Evolutionary conservation across 2,888 invertebrate genomes (phyloP), one percentile per base, ranked within the genome.

Genomic region (Cheilosia variabilis): DNA sequence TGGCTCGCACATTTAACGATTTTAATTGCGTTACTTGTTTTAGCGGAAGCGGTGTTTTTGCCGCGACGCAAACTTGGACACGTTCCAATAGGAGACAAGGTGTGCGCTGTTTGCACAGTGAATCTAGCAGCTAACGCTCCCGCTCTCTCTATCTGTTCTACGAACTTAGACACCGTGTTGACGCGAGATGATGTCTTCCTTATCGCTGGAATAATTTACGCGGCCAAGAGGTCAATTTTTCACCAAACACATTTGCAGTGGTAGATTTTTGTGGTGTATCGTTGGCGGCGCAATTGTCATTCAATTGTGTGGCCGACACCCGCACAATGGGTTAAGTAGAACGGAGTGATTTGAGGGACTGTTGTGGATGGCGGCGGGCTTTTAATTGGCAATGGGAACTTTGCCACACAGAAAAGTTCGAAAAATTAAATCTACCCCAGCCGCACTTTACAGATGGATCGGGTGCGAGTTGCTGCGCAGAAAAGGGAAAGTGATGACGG

Each of bases 211-310:
- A 17, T 50, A 63, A 47, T 69, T 69, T 24, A 31, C 52, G 34
- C 31, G 69, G 63, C 31, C 47, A 45, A 58, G 22, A 63, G 79
- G 63, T 79, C 65, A 79, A 75, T 69, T 73, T 77, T 53, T 19
- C 27, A 17, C 19, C 60, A 47, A 81, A 65, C 27, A 34, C 37
- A 78, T 69, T 41, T 57, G 41, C 1, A 47, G 22, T 13, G 41
- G 22, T 60, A 17, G 60, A 62, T 62, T 63, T 19, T 17, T 58
- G 24, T 60, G 66, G 45, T 37, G 31, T 2, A 9, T 45, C 24
- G 13, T 13, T 34, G 24, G 34, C 13, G 47, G 31, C 53, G 53
- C 53, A 72, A 57, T 69, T 63, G 13, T 62, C 37, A 66, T 19
- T 27, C 13, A 66, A 37, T 66, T 66, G 45, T 17, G 2, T 10